Evolutionary conservation across 2,797 vertebrate species (phyloP).

Genomic region (Syngnathus rostellatus): DNA sequence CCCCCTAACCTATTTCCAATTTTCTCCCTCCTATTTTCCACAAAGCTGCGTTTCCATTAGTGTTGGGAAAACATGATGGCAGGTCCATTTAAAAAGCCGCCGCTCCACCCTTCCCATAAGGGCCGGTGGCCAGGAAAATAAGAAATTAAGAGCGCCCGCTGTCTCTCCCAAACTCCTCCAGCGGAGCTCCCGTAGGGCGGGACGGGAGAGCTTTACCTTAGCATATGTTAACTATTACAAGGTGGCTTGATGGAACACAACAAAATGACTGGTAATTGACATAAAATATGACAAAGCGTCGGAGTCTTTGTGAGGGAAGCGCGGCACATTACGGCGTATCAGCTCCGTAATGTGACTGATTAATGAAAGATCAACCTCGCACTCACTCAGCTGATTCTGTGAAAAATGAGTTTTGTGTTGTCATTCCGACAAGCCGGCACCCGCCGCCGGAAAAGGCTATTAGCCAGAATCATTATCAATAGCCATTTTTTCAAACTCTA

Average conservation of each 20-base stretch:
- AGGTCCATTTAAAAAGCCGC: conserved; percentile 88
- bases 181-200: conserved; percentile 67
- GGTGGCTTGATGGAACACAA: conserved; percentile 97
- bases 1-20: conserved; percentile 80
- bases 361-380: conserved; percentile 87
- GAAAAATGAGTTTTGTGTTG: conserved; percentile 99
- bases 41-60: conserved; percentile 97
- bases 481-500: conserved; percentile 99
- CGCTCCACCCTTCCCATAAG: conserved; percentile 89
- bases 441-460: conserved; percentile 97
- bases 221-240: conserved; percentile 98
- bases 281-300: conserved; percentile 99
- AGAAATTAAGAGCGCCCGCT: conserved; percentile 91
- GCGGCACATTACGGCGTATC: conserved; percentile 90
- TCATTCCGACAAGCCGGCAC: conserved; percentile 91
- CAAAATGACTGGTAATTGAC: conserved; percentile 98
- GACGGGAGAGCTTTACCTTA: conserved; percentile 86
- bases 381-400: conserved; percentile 91
- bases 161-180: conserved; percentile 73
- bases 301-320: conserved; percentile 96
- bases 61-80: conserved; percentile 94
- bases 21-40: conserved; percentile 83
- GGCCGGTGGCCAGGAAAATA: conserved; percentile 80
- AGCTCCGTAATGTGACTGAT: conserved; percentile 94
- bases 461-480: conserved; percentile 99